Base-by-base conservation (phyloP, 2,797 vertebrate genomes). In the Pangasius macronema region DNA sequence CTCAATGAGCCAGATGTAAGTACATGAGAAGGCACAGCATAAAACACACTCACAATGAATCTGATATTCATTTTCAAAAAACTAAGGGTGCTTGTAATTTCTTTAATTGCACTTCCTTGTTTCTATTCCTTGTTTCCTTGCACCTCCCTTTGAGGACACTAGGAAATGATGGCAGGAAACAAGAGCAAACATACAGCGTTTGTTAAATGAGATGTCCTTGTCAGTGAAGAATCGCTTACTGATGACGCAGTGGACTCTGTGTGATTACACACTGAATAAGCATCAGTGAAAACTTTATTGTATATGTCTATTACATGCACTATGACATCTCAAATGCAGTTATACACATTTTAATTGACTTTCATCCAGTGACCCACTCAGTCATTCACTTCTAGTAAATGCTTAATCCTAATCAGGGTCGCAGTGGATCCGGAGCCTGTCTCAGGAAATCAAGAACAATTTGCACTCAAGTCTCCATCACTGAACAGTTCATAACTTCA, bases 1-100 rank as follows among this genome's bases (percentile, higher is more conserved):
- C 76, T 80, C 33, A 80, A 24, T 59, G 16, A 33, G 20, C 33
- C 76, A 80, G 76, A 80, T 57, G 77, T 80, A 39, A 55, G 36
- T 36, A 4, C 51, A 30, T 18, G 51, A 55, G 49, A 33, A 30
- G 11, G 16, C 16, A 55, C 49, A 55, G 51, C 16, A 79, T 33
- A 79, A 55, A 39, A 10, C 49, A 22, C 3, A 10, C 46, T 30
- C 27, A 51, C 73, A 51, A 49, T 30, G 39, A 13, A 51, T 16
- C 73, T 18, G 8, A 51, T 76, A 51, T 76, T 76, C 8, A 76
- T 51, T 76, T 30, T 76, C 7, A 18, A 9, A 76, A 22, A 79
- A 10, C 3, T 22, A 33, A 55, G 9, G 49, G 8, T 33, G 75
- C 49, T 33, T 53, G 30, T 51, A 0, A 77, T 30, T 77, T 20